Percentiles rank a stretch among this genome's conserved stretches.
phyloP scores from a whole-genome alignment of 1,140 invertebrate species.

The Psilanteris sp. region DNA sequence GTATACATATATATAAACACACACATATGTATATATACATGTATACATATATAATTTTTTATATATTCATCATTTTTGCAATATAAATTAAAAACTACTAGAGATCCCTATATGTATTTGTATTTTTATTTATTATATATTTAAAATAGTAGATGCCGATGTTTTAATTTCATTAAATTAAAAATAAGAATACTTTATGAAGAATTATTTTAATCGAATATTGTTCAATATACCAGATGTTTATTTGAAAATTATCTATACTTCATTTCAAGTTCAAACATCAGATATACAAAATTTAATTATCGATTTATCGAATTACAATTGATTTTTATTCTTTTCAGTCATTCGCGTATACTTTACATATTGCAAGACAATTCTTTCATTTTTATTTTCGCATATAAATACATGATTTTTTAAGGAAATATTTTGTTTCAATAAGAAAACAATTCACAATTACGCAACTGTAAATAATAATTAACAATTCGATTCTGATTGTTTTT shows the following conservation, averaged over 20 bases:
- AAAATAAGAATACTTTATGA: constrained; percentile 1
- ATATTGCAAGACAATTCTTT: constrained; percentile 24
- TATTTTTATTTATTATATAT: constrained; percentile 13
- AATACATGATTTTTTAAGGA: background rate
- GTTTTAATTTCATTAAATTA: constrained; percentile 2
- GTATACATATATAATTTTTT: background rate
- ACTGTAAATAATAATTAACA: constrained; percentile 1
- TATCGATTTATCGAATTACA: constrained; percentile 13
- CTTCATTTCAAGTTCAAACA: constrained; percentile 8
- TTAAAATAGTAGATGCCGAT: constrained; percentile 21
- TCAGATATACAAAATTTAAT: background rate
- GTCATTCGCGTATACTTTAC: constrained; percentile 28
- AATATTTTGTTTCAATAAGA: no score
- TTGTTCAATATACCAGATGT: constrained; percentile 10
- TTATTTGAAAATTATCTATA: background rate
- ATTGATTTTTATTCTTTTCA: constrained; percentile 26
- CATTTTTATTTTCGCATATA: constrained; percentile 29
- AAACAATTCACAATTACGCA: no score
- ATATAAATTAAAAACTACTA: no score
- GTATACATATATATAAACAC: no score
- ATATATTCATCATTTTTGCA: no score
- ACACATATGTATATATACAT: no score
- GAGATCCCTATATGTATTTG: no score
- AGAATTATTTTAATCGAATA: no score
- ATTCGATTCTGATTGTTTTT: background rate